Conservation (phyloP, 2,888 invertebrate genomes). For the Portevinia maculata region DNA sequence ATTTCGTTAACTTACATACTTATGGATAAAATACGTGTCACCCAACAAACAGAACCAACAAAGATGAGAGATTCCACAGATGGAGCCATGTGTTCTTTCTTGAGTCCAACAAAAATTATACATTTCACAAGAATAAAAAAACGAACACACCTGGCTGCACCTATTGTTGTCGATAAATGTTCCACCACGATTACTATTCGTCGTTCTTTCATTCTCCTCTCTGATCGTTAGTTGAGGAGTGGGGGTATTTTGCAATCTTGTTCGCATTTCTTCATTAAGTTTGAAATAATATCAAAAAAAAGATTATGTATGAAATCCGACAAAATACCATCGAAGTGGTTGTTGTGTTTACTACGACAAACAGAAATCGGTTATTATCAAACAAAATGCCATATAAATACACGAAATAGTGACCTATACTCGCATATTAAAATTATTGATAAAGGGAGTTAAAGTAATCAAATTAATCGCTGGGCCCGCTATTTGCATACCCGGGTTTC, state of each 20-base stretch:
- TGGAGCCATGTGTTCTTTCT: background rate
- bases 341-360: constrained; percentile 43
- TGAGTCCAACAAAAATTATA: constrained; percentile 23
- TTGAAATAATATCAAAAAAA: constrained; percentile 35
- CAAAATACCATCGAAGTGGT: constrained; percentile 27
- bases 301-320: constrained; percentile 55
- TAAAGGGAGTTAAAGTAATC: constrained; percentile 61
- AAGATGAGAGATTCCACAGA: constrained; percentile 7
- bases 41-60: constrained; percentile 12
- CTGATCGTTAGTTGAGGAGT: constrained; percentile 21
- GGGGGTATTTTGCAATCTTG: constrained; percentile 53
- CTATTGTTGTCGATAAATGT: constrained; percentile 44
- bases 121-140: constrained; percentile 26
- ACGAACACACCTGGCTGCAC: constrained; percentile 44
- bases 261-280: constrained; percentile 52
- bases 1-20: constrained; percentile 9
- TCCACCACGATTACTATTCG: background rate
- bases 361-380: constrained; percentile 64
- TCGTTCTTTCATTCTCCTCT: constrained; percentile 70
- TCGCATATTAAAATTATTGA: constrained; percentile 31
- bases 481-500: constrained; percentile 17
- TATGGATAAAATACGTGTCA: constrained; percentile 32
- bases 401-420: constrained; percentile 6
- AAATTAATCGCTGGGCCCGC: constrained; percentile 49
- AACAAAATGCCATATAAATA: background rate